phyloP scores from a whole-genome alignment of 2,888 invertebrate species.

The Ormyrus pomaceus region DNA sequence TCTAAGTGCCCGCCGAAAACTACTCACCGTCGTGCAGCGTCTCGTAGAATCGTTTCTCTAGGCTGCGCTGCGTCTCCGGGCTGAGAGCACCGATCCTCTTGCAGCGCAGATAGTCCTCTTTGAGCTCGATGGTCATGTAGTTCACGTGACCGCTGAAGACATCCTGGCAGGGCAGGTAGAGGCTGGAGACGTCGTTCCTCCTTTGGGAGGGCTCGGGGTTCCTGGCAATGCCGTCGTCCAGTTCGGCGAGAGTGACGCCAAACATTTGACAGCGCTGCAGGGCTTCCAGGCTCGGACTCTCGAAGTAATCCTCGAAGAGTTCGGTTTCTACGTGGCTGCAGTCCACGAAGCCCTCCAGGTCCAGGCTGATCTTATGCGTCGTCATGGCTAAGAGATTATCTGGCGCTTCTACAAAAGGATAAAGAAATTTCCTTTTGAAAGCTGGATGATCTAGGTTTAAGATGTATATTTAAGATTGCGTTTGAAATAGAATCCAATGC shows the following conservation, averaged over 20 bases:
- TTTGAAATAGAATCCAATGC: too few species aligned
- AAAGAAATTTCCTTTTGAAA: too few species aligned
- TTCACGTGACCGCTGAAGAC: slow-evolving; percentile 4
- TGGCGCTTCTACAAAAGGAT: too few species aligned
- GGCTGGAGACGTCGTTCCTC: slow-evolving; percentile 7
- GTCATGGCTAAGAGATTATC: not conserved
- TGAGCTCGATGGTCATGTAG: slow-evolving; percentile 26
- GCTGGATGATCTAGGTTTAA: too few species aligned
- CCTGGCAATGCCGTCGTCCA: not conserved
- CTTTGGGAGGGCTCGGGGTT: not conserved
- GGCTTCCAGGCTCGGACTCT: slow-evolving; percentile 30
- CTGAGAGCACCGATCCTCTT: slow-evolving; percentile 8
- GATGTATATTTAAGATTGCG: too few species aligned
- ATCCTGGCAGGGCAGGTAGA: slow-evolving; percentile 27
- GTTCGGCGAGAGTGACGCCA: slow-evolving; percentile 11
- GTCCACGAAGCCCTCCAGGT: slow-evolving; percentile 7
- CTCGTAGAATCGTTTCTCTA: slow-evolving; percentile 29
- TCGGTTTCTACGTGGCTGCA: slow-evolving; percentile 34
- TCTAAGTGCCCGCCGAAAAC: not conserved
- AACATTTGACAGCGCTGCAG: slow-evolving; percentile 21
- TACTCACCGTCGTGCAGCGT: slow-evolving; percentile 8
- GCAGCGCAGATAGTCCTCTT: slow-evolving; percentile 28
- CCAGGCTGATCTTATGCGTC: not conserved
- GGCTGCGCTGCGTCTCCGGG: not conserved
- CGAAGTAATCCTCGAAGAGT: slow-evolving; percentile 17